Conservation (phyloP, 2,113 vertebrate species). For the Bubo scandiacus region DNA sequence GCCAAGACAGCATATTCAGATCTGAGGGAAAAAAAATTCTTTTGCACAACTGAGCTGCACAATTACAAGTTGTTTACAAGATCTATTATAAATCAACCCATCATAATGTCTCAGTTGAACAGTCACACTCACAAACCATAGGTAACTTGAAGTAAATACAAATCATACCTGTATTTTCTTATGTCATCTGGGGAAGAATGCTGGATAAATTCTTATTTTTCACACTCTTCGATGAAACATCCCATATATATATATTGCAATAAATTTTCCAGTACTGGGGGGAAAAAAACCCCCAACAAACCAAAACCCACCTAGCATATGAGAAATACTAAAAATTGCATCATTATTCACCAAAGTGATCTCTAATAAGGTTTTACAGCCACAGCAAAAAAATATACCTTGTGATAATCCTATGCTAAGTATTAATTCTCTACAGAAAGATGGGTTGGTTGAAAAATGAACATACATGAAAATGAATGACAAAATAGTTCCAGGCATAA, state of each 20-base stretch:
- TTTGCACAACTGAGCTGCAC: background rate
- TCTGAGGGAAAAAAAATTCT: background rate
- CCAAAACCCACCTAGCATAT: background rate
- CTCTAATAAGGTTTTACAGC: background rate
- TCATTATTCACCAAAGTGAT: background rate
- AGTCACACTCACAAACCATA: background rate
- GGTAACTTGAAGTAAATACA: background rate
- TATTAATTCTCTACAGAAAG: background rate
- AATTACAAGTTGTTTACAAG: background rate
- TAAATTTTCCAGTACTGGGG: background rate
- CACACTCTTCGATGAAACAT: background rate
- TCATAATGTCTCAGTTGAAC: background rate
- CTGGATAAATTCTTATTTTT: constrained; percentile 29
- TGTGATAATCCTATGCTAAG: background rate
- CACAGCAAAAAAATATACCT: background rate
- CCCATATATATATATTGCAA: constrained; percentile 19
- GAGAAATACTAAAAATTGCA: background rate
- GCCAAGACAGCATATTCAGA: background rate
- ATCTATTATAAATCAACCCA: background rate
- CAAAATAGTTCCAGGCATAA: background rate
- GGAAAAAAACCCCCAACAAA: background rate
- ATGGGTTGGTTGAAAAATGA: background rate
- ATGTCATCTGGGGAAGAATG: background rate
- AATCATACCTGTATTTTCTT: constrained; percentile 37
- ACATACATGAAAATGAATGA: background rate